phyloP scores from a whole-genome alignment of 2,797 vertebrate genomes.

The Erethizon dorsatum region DNA sequence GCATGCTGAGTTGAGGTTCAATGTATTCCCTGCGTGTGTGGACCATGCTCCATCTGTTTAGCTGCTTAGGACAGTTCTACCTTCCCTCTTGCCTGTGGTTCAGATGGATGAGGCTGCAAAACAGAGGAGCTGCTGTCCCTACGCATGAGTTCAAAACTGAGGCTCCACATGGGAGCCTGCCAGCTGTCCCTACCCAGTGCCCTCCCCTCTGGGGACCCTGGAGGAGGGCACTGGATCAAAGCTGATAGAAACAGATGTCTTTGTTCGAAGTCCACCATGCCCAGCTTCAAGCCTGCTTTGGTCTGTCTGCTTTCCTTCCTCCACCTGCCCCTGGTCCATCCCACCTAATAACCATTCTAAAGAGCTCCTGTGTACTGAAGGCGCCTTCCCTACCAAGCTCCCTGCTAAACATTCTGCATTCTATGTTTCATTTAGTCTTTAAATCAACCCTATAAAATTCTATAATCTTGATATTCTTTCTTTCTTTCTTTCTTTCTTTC shows the following conservation, averaged over 20 bases:
- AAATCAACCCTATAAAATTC: background rate
- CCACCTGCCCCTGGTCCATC: background rate
- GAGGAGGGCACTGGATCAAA: background rate
- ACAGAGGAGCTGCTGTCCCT: background rate
- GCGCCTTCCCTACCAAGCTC: no score
- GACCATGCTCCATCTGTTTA: fast-evolving
- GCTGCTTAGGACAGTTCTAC: background rate
- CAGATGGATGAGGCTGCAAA: background rate
- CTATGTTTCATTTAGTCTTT: background rate
- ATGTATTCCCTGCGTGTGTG: fast-evolving
- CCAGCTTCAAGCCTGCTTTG: background rate
- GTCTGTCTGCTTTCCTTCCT: background rate
- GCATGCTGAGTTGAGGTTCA: background rate
- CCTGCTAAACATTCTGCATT: background rate
- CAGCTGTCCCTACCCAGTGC: background rate
- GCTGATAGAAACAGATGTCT: background rate
- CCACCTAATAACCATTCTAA: background rate
- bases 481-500: background rate
- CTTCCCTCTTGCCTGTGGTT: background rate
- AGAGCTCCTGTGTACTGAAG: background rate
- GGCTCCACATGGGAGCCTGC: background rate
- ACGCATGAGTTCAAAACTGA: background rate
- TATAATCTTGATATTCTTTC: background rate
- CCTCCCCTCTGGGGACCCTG: background rate
- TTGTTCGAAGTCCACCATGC: background rate